These are phyloP conservation scores for Neelides folsomi DNA, from an alignment of 2,888 invertebrate species.

Conservation along the genomic window DNA sequence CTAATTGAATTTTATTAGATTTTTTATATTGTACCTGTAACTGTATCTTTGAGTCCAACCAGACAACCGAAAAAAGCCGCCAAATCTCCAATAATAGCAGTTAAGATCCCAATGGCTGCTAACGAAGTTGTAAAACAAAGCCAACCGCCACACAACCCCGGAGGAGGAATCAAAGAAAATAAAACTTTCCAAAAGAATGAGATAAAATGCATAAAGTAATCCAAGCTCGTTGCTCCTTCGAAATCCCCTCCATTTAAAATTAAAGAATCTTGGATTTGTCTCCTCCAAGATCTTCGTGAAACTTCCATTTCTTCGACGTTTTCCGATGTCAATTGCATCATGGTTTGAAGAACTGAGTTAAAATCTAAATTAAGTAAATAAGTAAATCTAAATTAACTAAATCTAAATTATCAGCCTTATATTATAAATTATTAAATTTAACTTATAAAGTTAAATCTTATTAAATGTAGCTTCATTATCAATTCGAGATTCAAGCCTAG, in stretches of 20 bases:
- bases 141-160: conserved; percentile 45
- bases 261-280: conserved; percentile 43
- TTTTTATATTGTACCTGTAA: conserved; percentile 38
- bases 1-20: conserved; percentile 2
- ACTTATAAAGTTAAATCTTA: too few relatives aligned
- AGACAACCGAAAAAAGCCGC: conserved; percentile 48
- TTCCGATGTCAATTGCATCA: conserved; percentile 42
- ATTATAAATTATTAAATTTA: too few relatives aligned
- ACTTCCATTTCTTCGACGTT: conserved; percentile 43
- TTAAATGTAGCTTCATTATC: too few relatives aligned
- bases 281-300: conserved; percentile 40
- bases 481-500: too few relatives aligned
- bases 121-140: conserved; percentile 44
- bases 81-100: conserved; percentile 46
- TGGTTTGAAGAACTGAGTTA: conserved; percentile 42
- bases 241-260: conserved; percentile 49
- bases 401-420: too few relatives aligned
- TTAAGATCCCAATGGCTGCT: conserved; percentile 43
- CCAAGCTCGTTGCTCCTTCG: conserved; percentile 41
- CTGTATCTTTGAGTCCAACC: conserved; percentile 42
- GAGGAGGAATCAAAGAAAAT: conserved; percentile 43
- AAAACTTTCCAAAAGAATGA: conserved; percentile 47
- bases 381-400: too few relatives aligned
- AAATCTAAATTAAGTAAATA: conserved; percentile 35
- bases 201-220: conserved; percentile 45